Base-by-base conservation (phyloP, 1,140 invertebrate genomes). In the Gonatopus flavifemur region DNA sequence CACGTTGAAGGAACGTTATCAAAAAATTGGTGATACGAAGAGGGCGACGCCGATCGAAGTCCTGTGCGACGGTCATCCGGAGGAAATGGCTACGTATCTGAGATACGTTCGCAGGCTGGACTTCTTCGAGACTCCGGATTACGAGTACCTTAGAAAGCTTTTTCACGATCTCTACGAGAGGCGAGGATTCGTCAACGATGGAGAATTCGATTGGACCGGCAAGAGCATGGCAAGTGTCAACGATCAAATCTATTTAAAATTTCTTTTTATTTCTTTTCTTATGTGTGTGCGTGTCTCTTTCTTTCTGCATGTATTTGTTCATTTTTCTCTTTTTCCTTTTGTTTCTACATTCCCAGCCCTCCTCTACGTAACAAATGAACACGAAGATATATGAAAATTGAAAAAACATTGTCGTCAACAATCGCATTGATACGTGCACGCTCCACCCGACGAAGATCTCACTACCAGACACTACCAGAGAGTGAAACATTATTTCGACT, bases 1-100 rank as follows among this genome's bases (percentile, higher is more conserved):
- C 77, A 99, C 96, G 66, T 83, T 99, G 58, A 99, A 99, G 82
- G 97, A 99, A 81, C 85, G 97, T 72, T 99, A 99, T 83, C 95
- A 99, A 83, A 98, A 98, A 84, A 99, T 99, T 74, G 96, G 97
- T 59, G 97, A 99, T 79, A 98, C 96, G 52, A 99, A 99, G 80
- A 84, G 96, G 67, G 92, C 94, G 51, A 99, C 97, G 57, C 93
- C 96, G 38, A 96, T 99, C 64, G 97, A 99, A 83, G 83, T 91
- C 55, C 83, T 99, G 25, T 99, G 97, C 82, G 95, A 98, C 79
- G 94, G 94, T 55, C 96, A 98, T 82, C 97, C 97, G 52, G 91
- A 95, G 79, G 92, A 95, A 80, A 90, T 99, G 86, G 93, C 96
- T 53, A 96, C 92, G 68, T 99, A 99, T 80, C 83, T 99, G 59